Conservation (phyloP, 2,888 invertebrate genomes). For the Melanostoma scalare region DNA sequence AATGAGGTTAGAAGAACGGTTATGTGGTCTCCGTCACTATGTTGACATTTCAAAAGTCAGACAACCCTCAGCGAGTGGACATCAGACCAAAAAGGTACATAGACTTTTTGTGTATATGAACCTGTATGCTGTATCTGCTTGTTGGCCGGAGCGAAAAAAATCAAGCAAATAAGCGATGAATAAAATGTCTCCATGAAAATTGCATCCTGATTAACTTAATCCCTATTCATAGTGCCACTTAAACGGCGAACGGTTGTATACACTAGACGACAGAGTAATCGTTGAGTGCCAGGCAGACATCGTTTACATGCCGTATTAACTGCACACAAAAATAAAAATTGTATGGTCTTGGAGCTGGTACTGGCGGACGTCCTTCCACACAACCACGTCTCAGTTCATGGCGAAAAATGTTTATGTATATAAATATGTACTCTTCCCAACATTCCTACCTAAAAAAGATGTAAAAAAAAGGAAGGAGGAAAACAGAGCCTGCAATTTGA, state of each 20-base stretch:
- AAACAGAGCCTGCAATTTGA: conserved; percentile 46
- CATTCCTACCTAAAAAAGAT: not conserved
- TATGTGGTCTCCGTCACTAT: not conserved
- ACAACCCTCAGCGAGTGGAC: not conserved
- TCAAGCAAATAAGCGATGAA: conserved; percentile 45
- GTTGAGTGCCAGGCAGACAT: conserved; percentile 64
- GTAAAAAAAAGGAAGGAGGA: conserved; percentile 17
- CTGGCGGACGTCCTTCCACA: conserved; percentile 23
- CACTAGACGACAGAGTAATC: conserved; percentile 54
- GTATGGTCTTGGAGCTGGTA: conserved; percentile 8
- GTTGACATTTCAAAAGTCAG: conserved; percentile 29
- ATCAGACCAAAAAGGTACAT: not conserved
- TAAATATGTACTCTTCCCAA: too few relatives aligned
- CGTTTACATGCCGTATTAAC: conserved; percentile 69
- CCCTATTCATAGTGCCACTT: conserved; percentile 69
- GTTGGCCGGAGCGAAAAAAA: conserved; percentile 1
- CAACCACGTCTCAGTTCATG: not conserved
- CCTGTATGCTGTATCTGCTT: not conserved
- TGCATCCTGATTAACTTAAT: conserved; percentile 71
- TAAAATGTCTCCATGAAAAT: conserved; percentile 63
- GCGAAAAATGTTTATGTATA: not conserved
- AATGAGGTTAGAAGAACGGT: conserved; percentile 20
- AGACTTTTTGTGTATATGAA: too few relatives aligned
- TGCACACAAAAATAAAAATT: conserved; percentile 46
- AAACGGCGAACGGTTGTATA: conserved; percentile 22